phyloP scores from a whole-genome alignment of 2,113 vertebrate genomes.

The pig (Sus scrofa) region DNA sequence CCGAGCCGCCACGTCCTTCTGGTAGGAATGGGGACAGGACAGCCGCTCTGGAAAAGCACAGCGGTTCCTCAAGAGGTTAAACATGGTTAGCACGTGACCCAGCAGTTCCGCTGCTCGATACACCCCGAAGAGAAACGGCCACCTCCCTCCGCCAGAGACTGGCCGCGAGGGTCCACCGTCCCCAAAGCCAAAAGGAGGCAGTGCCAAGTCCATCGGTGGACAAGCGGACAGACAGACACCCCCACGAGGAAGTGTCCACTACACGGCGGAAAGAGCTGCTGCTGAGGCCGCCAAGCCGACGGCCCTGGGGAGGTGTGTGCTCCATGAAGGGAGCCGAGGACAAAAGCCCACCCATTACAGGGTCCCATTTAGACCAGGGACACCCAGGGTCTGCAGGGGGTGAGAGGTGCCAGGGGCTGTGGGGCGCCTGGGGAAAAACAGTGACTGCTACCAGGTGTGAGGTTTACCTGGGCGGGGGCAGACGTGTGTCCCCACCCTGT shows the following conservation, averaged over 20 bases:
- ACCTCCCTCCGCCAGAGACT: not conserved
- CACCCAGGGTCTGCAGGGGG: not conserved
- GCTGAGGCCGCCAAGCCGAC: not conserved
- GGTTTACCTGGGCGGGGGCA: not conserved
- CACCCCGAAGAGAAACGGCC: not conserved
- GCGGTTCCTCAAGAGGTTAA: not conserved
- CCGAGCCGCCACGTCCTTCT: not conserved
- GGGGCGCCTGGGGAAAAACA: too few relatives aligned
- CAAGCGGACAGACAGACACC: too few relatives aligned
- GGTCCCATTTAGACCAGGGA: not conserved
- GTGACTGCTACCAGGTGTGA: not conserved
- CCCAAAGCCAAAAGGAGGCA: rapidly evolving
- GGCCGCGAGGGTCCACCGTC: not conserved
- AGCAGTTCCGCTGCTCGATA: not conserved
- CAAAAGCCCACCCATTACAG: not conserved
- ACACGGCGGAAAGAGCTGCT: not conserved
- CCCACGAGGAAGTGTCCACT: not conserved
- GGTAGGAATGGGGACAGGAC: too few relatives aligned
- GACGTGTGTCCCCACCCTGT: too few relatives aligned
- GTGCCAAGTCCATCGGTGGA: too few relatives aligned
- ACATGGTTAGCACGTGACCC: not conserved
- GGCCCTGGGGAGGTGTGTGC: too few relatives aligned
- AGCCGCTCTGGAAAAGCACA: too few relatives aligned
- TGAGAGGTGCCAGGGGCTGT: not conserved
- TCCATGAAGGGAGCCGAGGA: not conserved